Base-by-base conservation (phyloP, 2,888 invertebrate genomes). In the Chirona hameri region DNA sequence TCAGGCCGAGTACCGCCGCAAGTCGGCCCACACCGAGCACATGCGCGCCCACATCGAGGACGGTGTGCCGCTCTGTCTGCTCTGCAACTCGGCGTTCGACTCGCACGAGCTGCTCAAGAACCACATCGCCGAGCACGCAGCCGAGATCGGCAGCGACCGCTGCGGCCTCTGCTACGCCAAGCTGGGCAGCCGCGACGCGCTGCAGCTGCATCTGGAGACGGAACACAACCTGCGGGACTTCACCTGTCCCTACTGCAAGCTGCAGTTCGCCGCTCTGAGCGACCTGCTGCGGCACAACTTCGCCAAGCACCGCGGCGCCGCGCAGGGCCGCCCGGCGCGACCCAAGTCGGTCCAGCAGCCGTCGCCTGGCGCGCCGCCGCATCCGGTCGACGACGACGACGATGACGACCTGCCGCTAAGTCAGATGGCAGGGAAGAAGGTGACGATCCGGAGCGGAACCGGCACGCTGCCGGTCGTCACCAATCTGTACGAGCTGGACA, bases 141-240 rank as follows among this genome's bases (percentile, higher is more conserved):
- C 27, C 18, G 80, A 80, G 80, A 80, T 80, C 29, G 80, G 80
- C 29, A 48, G 80, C 80, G 80, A 80, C 9, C 80, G 80, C 5
- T 80, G 80, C 80, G 80, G 80, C 27, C 80, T 80, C 52, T 80
- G 80, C 52, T 80, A 80, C 80, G 80, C 52, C 52, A 80, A 80
- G 52, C 80, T 80, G 80, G 80, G 80, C 52, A 80, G 80, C 52
- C 80, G 80, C 52, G 80, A 80, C 80, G 52, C 48, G 52, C 52
- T 80, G 52, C 80, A 80, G 80, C 10, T 12, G 27, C 80, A 80
- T 24, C 80, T 80, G 52, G 80, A 80, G 80, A 18, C n/a, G 5
- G 80, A 80, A 27, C 80, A 80, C 80, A 29, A 80, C 27, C 48
- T 80, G 80, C 80, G 80, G 27, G 48, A 80, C 80, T 80, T 80